phyloP scores from a whole-genome alignment of 2,113 vertebrate genomes.

The Rostratula benghalensis region DNA sequence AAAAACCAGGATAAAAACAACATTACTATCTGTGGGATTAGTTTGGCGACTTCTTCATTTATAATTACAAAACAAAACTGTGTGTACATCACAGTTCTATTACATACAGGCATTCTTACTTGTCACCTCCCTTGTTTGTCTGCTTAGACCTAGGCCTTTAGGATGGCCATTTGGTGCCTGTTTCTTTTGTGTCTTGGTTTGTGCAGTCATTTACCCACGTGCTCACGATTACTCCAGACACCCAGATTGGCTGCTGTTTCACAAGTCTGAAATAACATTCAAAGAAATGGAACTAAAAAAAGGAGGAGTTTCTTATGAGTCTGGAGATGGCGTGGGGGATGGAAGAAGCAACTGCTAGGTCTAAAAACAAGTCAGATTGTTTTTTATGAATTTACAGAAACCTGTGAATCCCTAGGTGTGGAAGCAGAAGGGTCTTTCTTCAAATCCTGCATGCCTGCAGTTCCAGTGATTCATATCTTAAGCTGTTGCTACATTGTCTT shows the following conservation, averaged over 20 bases:
- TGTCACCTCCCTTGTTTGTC: not conserved
- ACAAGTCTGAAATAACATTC: not conserved
- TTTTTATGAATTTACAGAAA: not conserved
- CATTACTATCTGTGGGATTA: not conserved
- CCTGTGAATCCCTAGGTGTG: not conserved
- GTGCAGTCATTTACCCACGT: not conserved
- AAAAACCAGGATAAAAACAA: not conserved
- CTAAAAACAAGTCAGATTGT: not conserved
- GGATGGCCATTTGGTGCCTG: not conserved
- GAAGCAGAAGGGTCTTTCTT: not conserved
- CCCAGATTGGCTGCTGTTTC: not conserved
- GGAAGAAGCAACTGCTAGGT: not conserved
- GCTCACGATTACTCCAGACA: not conserved
- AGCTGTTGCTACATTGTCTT: not conserved
- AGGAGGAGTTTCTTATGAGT: not conserved
- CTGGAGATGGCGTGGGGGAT: not conserved
- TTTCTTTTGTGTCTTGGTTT: not conserved
- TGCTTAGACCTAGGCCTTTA: not conserved
- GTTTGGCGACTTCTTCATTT: not conserved
- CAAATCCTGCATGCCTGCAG: not conserved
- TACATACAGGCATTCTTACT: not conserved
- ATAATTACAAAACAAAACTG: not conserved
- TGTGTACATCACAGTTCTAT: not conserved
- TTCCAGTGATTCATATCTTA: not conserved
- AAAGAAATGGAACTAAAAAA: constrained; percentile 38